A percentile compares a stretch with the other conserved stretches of the same genome.
phyloP scores from a whole-genome alignment of 2,888 invertebrate genomes.

The Falcaria lacertinaria region DNA sequence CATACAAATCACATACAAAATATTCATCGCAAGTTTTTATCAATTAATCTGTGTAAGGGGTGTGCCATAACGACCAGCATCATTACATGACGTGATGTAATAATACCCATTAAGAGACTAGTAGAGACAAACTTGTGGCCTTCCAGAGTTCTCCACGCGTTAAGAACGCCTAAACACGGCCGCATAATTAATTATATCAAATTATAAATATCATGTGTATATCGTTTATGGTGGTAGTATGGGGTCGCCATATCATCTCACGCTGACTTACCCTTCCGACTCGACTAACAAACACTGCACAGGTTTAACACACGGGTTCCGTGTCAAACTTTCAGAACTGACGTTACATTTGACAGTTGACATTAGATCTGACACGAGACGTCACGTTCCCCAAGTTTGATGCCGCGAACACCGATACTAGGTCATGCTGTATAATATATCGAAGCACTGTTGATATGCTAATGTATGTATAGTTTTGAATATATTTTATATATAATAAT shows the following conservation, averaged over 20 bases:
- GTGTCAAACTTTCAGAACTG: slow-evolving; percentile 37
- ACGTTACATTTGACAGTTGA: not conserved
- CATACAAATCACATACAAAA: slow-evolving; percentile 15
- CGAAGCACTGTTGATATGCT: slow-evolving; percentile 68
- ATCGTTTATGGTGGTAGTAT: slow-evolving; percentile 70
- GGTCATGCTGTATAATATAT: slow-evolving; percentile 71
- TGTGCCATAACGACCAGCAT: slow-evolving; percentile 36
- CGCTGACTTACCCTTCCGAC: slow-evolving; percentile 69
- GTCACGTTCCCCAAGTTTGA: slow-evolving; percentile 20
- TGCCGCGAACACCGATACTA: slow-evolving; percentile 33
- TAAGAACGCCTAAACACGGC: slow-evolving; percentile 43
- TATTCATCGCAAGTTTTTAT: slow-evolving; percentile 30
- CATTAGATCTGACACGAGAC: slow-evolving; percentile 31
- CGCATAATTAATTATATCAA: slow-evolving; percentile 41
- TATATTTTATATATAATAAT: slow-evolving; percentile 47
- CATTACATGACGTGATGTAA: slow-evolving; percentile 31
- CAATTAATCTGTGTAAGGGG: slow-evolving; percentile 63
- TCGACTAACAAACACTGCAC: slow-evolving; percentile 76
- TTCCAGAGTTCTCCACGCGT: slow-evolving; percentile 80
- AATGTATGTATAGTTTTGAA: slow-evolving; percentile 70
- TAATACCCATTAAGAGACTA: slow-evolving; percentile 31
- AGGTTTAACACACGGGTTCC: slow-evolving; percentile 60
- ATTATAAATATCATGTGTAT: slow-evolving; percentile 58
- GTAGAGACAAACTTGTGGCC: slow-evolving; percentile 53
- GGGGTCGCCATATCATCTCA: slow-evolving; percentile 73